These are phyloP conservation scores for Poeciliopsis retropinna DNA, from an alignment of 2,113 vertebrate genomes.

Conservation along the genomic window DNA sequence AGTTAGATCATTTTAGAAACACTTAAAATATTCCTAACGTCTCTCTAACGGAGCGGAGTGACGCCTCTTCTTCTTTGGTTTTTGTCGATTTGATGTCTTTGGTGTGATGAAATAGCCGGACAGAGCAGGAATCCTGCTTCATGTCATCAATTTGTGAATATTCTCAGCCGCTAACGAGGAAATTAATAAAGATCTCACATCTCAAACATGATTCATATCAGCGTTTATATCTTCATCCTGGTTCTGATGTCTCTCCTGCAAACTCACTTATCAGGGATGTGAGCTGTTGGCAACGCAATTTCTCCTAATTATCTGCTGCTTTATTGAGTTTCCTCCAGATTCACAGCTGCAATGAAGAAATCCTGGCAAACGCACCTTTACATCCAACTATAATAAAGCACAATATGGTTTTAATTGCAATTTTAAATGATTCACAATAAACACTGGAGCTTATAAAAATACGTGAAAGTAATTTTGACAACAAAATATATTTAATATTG, in stretches of 20 bases:
- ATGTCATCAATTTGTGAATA: slow-evolving; percentile 5
- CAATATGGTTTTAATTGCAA: neutral
- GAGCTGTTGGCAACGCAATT: slow-evolving; percentile 45
- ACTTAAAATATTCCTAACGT: neutral
- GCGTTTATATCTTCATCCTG: slow-evolving; percentile 5
- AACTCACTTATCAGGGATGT: slow-evolving; percentile 10
- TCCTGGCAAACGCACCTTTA: slow-evolving; percentile 3
- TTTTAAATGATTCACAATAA: neutral
- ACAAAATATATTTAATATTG: no score
- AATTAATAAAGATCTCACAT: slow-evolving; percentile 7
- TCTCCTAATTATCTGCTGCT: slow-evolving; percentile 48
- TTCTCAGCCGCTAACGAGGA: slow-evolving; percentile 20
- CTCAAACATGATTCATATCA: slow-evolving; percentile 24
- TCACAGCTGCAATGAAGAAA: slow-evolving; percentile 27
- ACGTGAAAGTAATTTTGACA: no score
- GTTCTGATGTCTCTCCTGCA: neutral
- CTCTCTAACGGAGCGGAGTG: neutral
- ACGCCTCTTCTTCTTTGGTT: neutral
- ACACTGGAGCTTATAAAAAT: neutral
- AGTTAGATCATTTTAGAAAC: slow-evolving; percentile 3
- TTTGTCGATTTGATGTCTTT: slow-evolving; percentile 11
- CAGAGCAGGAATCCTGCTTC: slow-evolving; percentile 24
- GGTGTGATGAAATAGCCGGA: slow-evolving; percentile 40
- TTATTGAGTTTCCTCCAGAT: slow-evolving; percentile 45
- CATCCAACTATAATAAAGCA: neutral